A percentile compares a stretch with the other conserved stretches of the same genome.
Conservation (phyloP, 2,888 invertebrate genomes). For the Cybosia mesomella region DNA sequence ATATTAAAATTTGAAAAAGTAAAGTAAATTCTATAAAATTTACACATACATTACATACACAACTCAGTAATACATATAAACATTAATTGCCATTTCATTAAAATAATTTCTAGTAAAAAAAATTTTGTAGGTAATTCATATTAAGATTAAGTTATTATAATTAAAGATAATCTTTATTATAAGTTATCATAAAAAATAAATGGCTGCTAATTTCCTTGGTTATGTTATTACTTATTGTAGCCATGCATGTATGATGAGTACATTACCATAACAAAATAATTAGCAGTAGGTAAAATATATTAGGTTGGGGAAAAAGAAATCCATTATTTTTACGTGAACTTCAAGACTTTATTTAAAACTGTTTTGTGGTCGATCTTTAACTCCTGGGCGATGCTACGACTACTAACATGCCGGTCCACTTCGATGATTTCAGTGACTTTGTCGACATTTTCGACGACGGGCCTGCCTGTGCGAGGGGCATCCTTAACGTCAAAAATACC, state of each 20-base stretch:
- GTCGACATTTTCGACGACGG: too few relatives aligned
- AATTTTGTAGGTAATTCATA: background rate
- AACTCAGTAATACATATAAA: background rate
- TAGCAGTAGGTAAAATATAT: conserved; percentile 4
- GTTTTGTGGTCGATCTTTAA: too few relatives aligned
- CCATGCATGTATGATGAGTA: background rate
- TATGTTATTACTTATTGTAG: background rate
- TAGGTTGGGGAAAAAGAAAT: too few relatives aligned
- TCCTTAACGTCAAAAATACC: too few relatives aligned
- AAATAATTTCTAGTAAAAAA: background rate
- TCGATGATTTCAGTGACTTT: too few relatives aligned
- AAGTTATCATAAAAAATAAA: background rate
- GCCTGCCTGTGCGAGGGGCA: too few relatives aligned
- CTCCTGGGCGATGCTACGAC: too few relatives aligned
- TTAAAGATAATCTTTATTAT: background rate
- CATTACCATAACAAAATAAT: conserved; percentile 2
- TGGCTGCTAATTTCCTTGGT: background rate
- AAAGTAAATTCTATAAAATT: background rate
- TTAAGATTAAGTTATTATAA: conserved; percentile 4
- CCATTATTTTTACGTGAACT: too few relatives aligned
- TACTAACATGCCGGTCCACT: too few relatives aligned
- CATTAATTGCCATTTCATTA: conserved; percentile 3
- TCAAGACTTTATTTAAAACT: too few relatives aligned
- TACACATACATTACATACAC: background rate
- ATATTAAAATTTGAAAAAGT: background rate